Evolutionary conservation across 2,113 vertebrate species (phyloP), one percentile per base, ranked within the genome.

Genomic region (Atrichornis clamosus): DNA sequence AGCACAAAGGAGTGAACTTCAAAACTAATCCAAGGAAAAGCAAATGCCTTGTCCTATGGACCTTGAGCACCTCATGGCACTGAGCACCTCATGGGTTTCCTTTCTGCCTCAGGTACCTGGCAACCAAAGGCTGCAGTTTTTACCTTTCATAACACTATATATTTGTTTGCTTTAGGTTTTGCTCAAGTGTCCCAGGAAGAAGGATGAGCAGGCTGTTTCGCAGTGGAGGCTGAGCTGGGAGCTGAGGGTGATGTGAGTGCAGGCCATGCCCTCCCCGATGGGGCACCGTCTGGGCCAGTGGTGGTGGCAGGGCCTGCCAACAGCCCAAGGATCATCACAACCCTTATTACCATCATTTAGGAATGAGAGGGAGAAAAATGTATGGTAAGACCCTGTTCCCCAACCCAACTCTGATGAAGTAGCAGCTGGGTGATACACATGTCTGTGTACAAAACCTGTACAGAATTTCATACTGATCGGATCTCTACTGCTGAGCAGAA

Each of bases 241-340:
- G 17, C 22, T 76, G 59, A 77, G 32, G 22, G 24, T 35, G 32
- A 53, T 73, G 6, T 7, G 22, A 33, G 23, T 1, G 1, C 32
- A 53, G 42, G 5, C 24, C 21, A 5, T 59, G 20, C 10, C 5
- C n/a, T 70, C 41, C 27, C 16, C 32, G 18, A 10, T 4, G 3
- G 21, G 60, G 7, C 12, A 64, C 14, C 1, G 0, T 16, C 24
- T 24, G 17, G 9, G 16, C 26, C 11, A 70, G 4, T 2, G 2
- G 9, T 13, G 12, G 19, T 68, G 28, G 10, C 15, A 74, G 81
- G 50, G 35, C 21, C 56, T 70, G n/a, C 42, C 72, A 52, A 3
- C 6, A 83, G 16, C 12, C 15, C 18, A 47, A 42, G 50, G 33
- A 52, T 26, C 42, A 53, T 27, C 56, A 53, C 16, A 53, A 7